Base-by-base conservation (phyloP, 2,888 invertebrate species). In the Thelaira solivaga region DNA sequence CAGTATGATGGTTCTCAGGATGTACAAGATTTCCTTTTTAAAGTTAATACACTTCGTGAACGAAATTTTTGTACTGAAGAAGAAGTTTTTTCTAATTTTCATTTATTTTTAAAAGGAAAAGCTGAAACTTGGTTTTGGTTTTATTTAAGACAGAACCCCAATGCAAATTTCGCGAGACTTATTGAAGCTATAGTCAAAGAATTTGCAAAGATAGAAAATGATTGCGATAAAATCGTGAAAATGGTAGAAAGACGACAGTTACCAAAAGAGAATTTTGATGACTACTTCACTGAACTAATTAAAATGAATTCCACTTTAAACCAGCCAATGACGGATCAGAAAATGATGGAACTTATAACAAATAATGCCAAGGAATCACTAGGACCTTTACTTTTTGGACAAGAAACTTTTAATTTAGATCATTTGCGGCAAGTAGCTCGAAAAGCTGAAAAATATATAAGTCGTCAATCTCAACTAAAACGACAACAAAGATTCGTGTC, bases 251-350 rank as follows among this genome's bases (percentile, higher is more conserved):
- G 72, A 20, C 47, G 55, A 2, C 77, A 76, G 24, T n/a, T 39
- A 13, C 43, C 51, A 1, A 77, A 57, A 47, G 72, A 77, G 20
- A 22, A 13, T n/a, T 76, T 76, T 39, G 76, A 76, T 8, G 51
- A 31, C 18, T 51, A 5, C 13, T 51, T n/a, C n/a, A 39, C 39
- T 11, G 39, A 11, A 3, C 11, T 39, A 1, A n/a, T 39, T 4
- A 13, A 8, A 8, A 39, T 39, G 51, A n/a, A 4, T 45, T 24
- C 39, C n/a, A 39, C 11, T 13, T 47, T 47, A 47, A 18, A 18
- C 26, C 51, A 65, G 6, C 39, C 62, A 1, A 36, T 47, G 47
- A 62, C 34, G 29, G 61, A 62, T 20, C n/a, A 13, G 4, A 47
- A 62, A 47, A 47, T 62, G n/a, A 62, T 36, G 22, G 47, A 47